A percentile compares a stretch with the other conserved stretches of the same genome.
Evolutionary conservation across 1,140 invertebrate genomes (phyloP).

Genomic region (Solen grandis): DNA sequence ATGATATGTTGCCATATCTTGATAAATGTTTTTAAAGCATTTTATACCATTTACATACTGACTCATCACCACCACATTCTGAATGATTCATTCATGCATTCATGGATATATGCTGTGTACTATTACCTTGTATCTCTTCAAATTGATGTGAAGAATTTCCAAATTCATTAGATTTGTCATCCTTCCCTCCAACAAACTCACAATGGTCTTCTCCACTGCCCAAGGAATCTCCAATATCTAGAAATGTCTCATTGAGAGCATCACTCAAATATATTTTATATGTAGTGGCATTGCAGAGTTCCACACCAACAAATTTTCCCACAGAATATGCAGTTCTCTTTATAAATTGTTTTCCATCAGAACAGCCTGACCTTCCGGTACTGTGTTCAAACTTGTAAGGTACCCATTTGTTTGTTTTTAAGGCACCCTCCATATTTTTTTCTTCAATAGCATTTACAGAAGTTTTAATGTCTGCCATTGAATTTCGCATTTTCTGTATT

Average conservation of each 20-base stretch:
- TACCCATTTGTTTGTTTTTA: constrained; percentile 64
- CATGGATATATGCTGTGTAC: no score
- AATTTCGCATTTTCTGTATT: neutral
- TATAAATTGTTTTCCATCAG: constrained; percentile 67
- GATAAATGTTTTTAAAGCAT: no score
- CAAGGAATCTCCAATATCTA: constrained; percentile 71
- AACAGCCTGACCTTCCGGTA: constrained; percentile 63
- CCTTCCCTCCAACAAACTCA: constrained; percentile 74
- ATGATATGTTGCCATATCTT: no score
- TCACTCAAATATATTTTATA: constrained; percentile 76
- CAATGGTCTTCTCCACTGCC: constrained; percentile 76
- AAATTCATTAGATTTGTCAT: no score
- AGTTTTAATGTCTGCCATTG: no score
- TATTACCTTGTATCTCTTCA: no score
- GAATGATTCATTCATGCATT: no score
- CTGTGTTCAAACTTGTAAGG: constrained; percentile 68
- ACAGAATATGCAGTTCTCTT: constrained; percentile 57
- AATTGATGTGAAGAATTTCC: constrained; percentile 4
- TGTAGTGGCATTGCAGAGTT: constrained; percentile 66
- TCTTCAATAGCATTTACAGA: neutral
- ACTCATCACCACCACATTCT: no score
- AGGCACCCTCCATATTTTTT: neutral
- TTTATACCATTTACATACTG: no score
- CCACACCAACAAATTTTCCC: constrained; percentile 70
- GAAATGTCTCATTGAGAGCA: constrained; percentile 65